phyloP scores from a whole-genome alignment of 1,140 invertebrate genomes.

The Hypsibius dujardini region DNA sequence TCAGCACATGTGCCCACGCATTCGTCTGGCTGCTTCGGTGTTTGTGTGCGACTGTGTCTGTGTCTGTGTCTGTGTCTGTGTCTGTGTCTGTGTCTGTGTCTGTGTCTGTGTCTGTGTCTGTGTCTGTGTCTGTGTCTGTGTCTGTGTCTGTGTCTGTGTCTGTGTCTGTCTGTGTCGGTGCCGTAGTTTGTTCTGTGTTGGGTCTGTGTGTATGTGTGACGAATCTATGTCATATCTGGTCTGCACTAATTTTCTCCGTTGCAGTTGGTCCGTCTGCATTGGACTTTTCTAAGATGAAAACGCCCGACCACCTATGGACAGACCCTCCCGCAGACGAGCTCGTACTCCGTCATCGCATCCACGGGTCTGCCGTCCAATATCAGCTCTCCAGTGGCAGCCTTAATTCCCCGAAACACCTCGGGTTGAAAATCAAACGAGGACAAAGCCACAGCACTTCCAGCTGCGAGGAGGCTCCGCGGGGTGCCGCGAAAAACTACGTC shows the following conservation, averaged over 20 bases:
- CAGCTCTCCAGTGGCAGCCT: constrained; percentile 25
- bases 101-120: not conserved
- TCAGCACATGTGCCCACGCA: too few relatives aligned
- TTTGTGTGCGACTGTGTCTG: too few relatives aligned
- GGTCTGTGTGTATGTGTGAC: too few relatives aligned
- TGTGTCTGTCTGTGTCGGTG: not conserved
- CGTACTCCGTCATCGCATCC: constrained; percentile 65
- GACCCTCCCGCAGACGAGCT: constrained; percentile 77
- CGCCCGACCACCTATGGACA: constrained; percentile 70
- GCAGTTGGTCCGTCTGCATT: constrained; percentile 72
- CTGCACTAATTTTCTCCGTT: too few relatives aligned
- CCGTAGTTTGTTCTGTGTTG: too few relatives aligned
- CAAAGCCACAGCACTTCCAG: constrained; percentile 9
- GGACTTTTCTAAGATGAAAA: constrained; percentile 72
- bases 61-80: too few relatives aligned
- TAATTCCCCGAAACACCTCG: constrained; percentile 33
- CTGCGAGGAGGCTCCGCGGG: constrained; percentile 23
- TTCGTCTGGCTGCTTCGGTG: too few relatives aligned
- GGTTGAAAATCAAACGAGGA: constrained; percentile 31
- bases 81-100: too few relatives aligned
- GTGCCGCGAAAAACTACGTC: constrained; percentile 70
- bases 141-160: not conserved
- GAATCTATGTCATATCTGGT: too few relatives aligned
- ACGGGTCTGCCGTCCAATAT: constrained; percentile 24
- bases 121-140: not conserved